These are phyloP conservation scores for Mormyrus lacerda DNA, from an alignment of 2,113 vertebrate genomes.

Conservation along the genomic window DNA sequence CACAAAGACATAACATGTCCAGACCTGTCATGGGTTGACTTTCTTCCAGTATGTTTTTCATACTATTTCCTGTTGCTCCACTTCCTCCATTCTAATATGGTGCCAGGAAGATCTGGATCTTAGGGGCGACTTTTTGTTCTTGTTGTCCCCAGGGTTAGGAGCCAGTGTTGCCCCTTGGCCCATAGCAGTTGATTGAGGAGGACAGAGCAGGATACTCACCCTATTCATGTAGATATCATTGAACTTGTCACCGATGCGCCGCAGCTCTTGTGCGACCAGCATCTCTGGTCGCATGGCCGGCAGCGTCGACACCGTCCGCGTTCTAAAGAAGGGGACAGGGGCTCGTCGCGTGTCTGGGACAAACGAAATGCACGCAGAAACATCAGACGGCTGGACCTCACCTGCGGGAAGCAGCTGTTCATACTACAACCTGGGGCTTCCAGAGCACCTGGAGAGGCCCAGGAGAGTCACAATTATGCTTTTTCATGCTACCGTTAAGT, in stretches of 20 bases:
- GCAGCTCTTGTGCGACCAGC: constrained; percentile 74
- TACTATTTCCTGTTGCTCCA: neutral
- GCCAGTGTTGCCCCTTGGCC: neutral
- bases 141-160: neutral
- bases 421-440: neutral
- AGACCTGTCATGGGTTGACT: neutral
- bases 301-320: constrained; percentile 41
- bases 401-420: neutral
- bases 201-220: constrained; percentile 41
- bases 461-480: neutral
- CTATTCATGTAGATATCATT: constrained; percentile 49
- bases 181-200: neutral
- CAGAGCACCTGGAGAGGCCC: neutral
- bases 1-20: neutral
- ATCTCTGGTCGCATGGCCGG: constrained; percentile 64
- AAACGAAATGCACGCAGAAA: neutral
- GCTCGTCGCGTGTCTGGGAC: constrained; percentile 31
- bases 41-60: neutral
- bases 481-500: neutral
- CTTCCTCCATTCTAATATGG: neutral
- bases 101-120: neutral
- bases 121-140: neutral
- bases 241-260: constrained; percentile 80
- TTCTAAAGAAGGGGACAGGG: constrained; percentile 33
- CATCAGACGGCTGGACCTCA: neutral